phyloP scores from a whole-genome alignment of 2,797 vertebrate genomes.

The Gallinago solitaria region DNA sequence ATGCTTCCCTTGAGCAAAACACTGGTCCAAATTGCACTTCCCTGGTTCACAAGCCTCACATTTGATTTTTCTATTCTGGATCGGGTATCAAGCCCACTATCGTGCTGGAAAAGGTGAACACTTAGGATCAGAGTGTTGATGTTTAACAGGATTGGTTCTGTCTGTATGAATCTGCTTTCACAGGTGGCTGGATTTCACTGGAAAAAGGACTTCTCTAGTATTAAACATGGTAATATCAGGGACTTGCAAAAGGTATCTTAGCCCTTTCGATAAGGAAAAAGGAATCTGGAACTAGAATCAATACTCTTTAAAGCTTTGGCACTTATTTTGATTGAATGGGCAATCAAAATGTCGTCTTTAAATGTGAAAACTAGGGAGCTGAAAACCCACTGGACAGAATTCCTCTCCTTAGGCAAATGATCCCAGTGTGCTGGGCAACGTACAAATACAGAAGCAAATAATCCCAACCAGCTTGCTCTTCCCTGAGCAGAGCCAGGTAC shows the following conservation, averaged over 20 bases:
- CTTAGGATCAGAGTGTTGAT: background rate
- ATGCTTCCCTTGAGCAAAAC: background rate
- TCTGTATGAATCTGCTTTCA: background rate
- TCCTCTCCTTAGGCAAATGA: background rate
- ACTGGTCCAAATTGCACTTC: background rate
- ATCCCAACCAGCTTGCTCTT: background rate
- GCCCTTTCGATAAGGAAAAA: background rate
- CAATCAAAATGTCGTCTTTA: background rate
- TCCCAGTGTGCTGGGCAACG: background rate
- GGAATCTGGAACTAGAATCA: background rate
- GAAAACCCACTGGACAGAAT: background rate
- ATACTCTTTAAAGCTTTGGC: background rate
- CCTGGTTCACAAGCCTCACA: background rate
- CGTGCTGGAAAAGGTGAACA: background rate
- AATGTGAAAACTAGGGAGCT: background rate
- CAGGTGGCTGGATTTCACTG: background rate
- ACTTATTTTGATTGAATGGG: background rate
- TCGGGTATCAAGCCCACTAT: background rate
- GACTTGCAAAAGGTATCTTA: background rate
- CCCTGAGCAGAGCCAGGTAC: background rate
- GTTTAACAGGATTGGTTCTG: background rate
- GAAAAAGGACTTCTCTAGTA: background rate
- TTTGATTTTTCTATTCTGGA: background rate
- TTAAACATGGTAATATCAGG: background rate
- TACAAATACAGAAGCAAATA: background rate